Evolutionary conservation across 2,797 vertebrate genomes (phyloP).

Genomic region (Rallus crepitans): DNA sequence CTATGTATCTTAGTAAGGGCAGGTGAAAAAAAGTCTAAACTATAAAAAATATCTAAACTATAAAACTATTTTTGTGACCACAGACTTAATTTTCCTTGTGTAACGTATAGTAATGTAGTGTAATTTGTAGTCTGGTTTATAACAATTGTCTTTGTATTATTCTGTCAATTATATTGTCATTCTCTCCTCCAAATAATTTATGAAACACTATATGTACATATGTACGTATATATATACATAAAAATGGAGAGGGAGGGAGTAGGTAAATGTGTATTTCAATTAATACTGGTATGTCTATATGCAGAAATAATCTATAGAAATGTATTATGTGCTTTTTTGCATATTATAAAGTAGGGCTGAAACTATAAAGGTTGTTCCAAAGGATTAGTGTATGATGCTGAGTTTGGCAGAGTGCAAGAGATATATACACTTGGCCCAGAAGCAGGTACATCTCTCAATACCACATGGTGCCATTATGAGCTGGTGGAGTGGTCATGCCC

Average conservation of each 20-base stretch:
- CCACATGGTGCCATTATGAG: accelerated
- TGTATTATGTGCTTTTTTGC: background rate
- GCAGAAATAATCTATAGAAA: background rate
- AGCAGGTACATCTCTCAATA: accelerated
- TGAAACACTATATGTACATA: background rate
- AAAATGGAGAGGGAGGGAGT: accelerated
- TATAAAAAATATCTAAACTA: too few species aligned
- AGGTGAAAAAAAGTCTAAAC: background rate
- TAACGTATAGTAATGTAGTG: background rate
- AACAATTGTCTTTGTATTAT: background rate
- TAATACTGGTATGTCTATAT: background rate
- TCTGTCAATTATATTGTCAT: background rate
- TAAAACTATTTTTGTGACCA: background rate
- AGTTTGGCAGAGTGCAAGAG: background rate
- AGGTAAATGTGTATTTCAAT: background rate
- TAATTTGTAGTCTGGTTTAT: background rate
- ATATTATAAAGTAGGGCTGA: background rate
- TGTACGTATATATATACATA: background rate
- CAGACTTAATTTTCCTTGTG: background rate
- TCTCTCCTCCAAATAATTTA: background rate
- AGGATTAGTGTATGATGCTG: background rate
- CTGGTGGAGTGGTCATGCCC: background rate
- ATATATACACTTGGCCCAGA: accelerated
- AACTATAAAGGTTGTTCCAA: background rate
- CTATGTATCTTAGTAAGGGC: background rate